Conservation (phyloP, 2,888 invertebrate genomes). For the Torymus tubicola region DNA sequence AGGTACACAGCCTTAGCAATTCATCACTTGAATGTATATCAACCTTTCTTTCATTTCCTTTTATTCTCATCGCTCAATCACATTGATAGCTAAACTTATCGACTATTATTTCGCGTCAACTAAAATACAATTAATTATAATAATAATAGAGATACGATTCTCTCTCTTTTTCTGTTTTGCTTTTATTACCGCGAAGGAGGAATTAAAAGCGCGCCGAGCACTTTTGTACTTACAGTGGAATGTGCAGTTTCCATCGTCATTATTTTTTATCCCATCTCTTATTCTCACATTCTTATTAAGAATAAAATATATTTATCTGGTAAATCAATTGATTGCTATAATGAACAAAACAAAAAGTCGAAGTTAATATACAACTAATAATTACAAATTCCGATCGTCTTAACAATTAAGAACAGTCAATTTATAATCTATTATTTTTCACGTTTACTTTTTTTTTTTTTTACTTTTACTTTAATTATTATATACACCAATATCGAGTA, state of each 20-base stretch:
- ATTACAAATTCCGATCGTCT: slow-evolving; percentile 51
- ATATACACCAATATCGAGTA: slow-evolving; percentile 54
- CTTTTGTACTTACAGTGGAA: slow-evolving; percentile 69
- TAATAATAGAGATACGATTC: too few relatives aligned
- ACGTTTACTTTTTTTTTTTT: too few relatives aligned
- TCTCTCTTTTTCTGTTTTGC: too few relatives aligned
- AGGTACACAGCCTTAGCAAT: slow-evolving; percentile 55
- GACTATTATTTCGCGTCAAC: slow-evolving; percentile 25
- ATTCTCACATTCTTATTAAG: neutral
- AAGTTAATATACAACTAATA: slow-evolving; percentile 23
- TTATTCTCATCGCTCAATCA: slow-evolving; percentile 27
- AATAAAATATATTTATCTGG: slow-evolving; percentile 56
- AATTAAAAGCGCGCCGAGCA: slow-evolving; percentile 54
- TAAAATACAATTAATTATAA: slow-evolving; percentile 48
- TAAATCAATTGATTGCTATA: slow-evolving; percentile 52
- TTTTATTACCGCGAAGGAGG: slow-evolving; percentile 6
- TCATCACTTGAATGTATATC: slow-evolving; percentile 46
- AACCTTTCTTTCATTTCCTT: slow-evolving; percentile 41
- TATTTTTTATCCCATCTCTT: neutral
- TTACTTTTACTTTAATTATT: slow-evolving; percentile 8
- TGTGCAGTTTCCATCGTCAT: slow-evolving; percentile 62
- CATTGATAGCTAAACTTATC: slow-evolving; percentile 57
- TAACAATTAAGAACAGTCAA: slow-evolving; percentile 54
- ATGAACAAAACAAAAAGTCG: slow-evolving; percentile 11
- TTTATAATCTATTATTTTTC: slow-evolving; percentile 45